Evolutionary conservation across 2,797 vertebrate genomes (phyloP).

Genomic region (Mallotus villosus): DNA sequence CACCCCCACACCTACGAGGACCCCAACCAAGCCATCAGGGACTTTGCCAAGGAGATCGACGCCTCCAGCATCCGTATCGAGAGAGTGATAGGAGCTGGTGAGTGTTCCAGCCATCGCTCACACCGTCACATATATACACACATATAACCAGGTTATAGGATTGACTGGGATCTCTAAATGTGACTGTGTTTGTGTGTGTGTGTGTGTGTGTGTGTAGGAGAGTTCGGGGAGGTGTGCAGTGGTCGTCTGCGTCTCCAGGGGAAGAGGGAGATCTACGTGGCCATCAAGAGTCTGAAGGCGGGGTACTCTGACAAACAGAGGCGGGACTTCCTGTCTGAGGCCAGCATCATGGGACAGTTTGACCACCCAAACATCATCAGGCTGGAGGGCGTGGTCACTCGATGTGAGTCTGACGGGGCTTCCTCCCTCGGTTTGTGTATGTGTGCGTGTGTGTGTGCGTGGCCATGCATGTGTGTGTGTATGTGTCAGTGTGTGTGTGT

Average conservation of each 20-base stretch:
- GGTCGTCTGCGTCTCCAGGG: constrained; percentile 92
- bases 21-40: constrained; percentile 80
- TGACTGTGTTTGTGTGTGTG: background rate
- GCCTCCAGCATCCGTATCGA: constrained; percentile 81
- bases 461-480: constrained; percentile 6
- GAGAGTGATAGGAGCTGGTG: constrained; percentile 81
- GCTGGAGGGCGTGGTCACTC: constrained; percentile 94
- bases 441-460: background rate
- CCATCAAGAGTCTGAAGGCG: constrained; percentile 96
- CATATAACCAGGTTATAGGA: background rate
- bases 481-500: background rate
- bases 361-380: constrained; percentile 98
- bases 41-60: constrained; percentile 84
- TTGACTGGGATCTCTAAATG: background rate
- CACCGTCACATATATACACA: background rate
- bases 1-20: constrained; percentile 83
- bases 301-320: constrained; percentile 97
- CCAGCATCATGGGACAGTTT: constrained; percentile 99
- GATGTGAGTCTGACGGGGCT: constrained; percentile 83
- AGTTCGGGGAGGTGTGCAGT: constrained; percentile 97
- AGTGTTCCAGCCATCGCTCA: constrained; percentile 34
- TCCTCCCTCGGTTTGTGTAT: constrained; percentile 79
- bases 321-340: constrained; percentile 94
- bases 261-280: constrained; percentile 95
- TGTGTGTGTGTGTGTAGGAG: constrained; percentile 71